Percentiles rank a stretch among this genome's conserved stretches.
phyloP scores from a whole-genome alignment of 2,797 vertebrate species.

The Cuniculus paca region DNA sequence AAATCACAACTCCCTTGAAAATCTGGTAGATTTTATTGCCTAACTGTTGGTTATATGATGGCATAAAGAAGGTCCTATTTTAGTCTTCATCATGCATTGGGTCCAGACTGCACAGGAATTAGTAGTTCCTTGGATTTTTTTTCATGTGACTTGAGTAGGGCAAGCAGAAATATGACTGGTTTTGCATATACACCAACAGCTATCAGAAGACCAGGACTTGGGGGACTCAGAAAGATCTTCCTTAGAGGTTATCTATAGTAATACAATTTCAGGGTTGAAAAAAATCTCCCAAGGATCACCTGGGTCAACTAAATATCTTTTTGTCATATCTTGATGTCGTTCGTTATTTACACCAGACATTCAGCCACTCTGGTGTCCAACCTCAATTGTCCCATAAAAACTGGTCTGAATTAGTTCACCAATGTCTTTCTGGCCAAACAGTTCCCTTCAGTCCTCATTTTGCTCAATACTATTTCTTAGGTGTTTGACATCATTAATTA shows the following conservation, averaged over 20 bases:
- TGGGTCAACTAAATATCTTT: background rate
- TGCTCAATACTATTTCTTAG: background rate
- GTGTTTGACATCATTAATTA: background rate
- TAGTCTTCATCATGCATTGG: slow-evolving; percentile 46
- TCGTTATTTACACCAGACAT: background rate
- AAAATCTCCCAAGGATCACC: background rate
- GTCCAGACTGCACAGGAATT: background rate
- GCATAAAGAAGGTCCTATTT: slow-evolving; percentile 48
- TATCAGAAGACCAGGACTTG: background rate
- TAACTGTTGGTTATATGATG: slow-evolving; percentile 34
- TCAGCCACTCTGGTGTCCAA: background rate
- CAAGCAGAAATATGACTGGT: background rate
- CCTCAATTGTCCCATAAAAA: background rate
- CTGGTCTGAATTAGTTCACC: background rate
- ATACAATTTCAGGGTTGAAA: background rate
- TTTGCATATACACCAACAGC: background rate
- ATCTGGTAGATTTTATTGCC: slow-evolving; percentile 16
- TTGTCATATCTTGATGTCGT: background rate
- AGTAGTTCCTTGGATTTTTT: slow-evolving; percentile 62
- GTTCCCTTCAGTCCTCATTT: background rate
- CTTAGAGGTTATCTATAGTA: background rate
- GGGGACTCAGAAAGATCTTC: background rate
- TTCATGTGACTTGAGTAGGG: slow-evolving; percentile 39
- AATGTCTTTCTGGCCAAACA: background rate
- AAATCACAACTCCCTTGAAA: slow-evolving; percentile 47